phyloP scores from a whole-genome alignment of 2,888 invertebrate genomes.

The Drosophila cracens region DNA sequence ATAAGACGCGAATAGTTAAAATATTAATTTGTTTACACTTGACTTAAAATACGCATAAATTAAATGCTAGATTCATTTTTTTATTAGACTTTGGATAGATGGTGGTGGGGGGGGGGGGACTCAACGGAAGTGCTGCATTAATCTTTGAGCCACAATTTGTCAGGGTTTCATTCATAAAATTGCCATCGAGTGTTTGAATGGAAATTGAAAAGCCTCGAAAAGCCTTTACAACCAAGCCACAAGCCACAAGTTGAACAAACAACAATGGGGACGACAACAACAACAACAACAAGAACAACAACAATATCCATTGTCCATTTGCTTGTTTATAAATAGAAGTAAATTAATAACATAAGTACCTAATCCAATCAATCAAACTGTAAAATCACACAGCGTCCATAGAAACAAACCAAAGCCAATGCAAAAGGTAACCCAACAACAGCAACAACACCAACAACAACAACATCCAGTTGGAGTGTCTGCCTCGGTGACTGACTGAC shows the following conservation, averaged over 20 bases:
- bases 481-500: constrained; percentile 75
- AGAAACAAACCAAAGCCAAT: constrained; percentile 69
- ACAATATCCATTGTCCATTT: constrained; percentile 68
- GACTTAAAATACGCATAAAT: constrained; percentile 48
- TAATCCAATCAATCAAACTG: constrained; percentile 84
- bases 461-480: constrained; percentile 48
- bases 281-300: constrained; percentile 19
- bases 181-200: constrained; percentile 64
- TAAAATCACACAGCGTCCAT: constrained; percentile 75
- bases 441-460: constrained; percentile 39
- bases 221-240: constrained; percentile 19
- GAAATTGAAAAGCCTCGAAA: constrained; percentile 59
- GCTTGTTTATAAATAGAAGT: constrained; percentile 80
- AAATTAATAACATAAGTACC: constrained; percentile 84
- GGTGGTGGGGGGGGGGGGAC: background rate
- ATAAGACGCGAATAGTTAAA: constrained; percentile 54
- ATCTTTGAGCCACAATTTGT: constrained; percentile 70
- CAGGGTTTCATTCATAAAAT: constrained; percentile 66
- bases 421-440: constrained; percentile 65
- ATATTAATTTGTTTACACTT: constrained; percentile 77
- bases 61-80: constrained; percentile 4
- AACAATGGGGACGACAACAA: constrained; percentile 29
- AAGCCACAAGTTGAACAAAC: constrained; percentile 12
- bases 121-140: constrained; percentile 72
- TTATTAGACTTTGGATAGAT: background rate